Base-by-base conservation (phyloP, 2,113 vertebrate genomes). In the Hystrix cristata region DNA sequence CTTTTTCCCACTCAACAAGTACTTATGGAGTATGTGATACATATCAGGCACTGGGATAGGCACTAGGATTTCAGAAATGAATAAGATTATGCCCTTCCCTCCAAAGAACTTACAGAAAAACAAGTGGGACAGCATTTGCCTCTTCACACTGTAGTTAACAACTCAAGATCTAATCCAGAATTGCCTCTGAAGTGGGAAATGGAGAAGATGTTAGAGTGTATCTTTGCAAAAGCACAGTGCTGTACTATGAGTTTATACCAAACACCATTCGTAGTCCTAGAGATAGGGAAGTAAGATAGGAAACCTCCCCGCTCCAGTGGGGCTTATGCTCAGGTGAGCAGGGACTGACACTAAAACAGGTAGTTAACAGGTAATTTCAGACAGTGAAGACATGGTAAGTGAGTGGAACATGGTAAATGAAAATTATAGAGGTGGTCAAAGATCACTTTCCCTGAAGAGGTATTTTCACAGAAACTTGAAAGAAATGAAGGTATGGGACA, bases 1-100 rank as follows among this genome's bases (percentile, higher is more conserved):
- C 59, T 72, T 87, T 83, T 95, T 65, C 27, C 23, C 92, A 46
- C 60, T 94, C 25, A 83, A 2, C n/a, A 86, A 95, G 34, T 69
- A 38, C 5, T 85, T 59, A 60, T 38, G n/a, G 55, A 64, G 13
- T 46, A 4, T 74, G 25, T 59, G 29, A 23, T 82, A 25, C 18
- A 18, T 82, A 46, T 12, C 34, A 65, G 29, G 31, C 15, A 21
- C 7, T 43, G n/a, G 25, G 86, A 18, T 69, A 67, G n/a, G 55
- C 14, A 62, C 46, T 31, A 55, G 46, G 31, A 55, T 16, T 83
- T 10, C 10, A 97, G 80, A 81, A 84, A 85, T 69, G 38, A 93
- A 25, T 74, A 93, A 84, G 29, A 72, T 38, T 10, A 34, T 15
- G 5, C 10, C n/a, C 46, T 55, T 51, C 18, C 23, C 31, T 51